Conservation (phyloP, 2,888 invertebrate species). For the Patella depressa region DNA sequence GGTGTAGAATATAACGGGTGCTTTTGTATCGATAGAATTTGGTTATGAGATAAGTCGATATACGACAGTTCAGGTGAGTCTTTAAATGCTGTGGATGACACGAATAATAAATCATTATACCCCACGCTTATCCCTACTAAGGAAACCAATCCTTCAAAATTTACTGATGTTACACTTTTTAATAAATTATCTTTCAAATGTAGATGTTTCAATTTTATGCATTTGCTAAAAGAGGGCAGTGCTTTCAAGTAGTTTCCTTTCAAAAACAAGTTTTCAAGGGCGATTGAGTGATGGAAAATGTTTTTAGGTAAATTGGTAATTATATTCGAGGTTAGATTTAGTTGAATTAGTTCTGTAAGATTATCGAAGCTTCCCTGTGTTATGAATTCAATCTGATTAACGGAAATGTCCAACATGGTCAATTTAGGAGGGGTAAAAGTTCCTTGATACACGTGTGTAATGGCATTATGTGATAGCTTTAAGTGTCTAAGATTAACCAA, state of each 20-base stretch:
- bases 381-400: not conserved
- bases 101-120: constrained; percentile 38
- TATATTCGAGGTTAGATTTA: constrained; percentile 45
- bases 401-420: constrained; percentile 24
- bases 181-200: constrained; percentile 45
- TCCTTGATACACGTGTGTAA: constrained; percentile 17
- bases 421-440: constrained; percentile 20
- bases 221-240: constrained; percentile 42
- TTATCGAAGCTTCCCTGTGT: not conserved
- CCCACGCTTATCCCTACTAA: constrained; percentile 38
- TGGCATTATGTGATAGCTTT: constrained; percentile 26
- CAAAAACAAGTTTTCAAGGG: constrained; percentile 34
- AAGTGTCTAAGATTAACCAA: constrained; percentile 22
- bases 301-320: constrained; percentile 30
- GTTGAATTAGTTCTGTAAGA: not conserved
- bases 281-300: constrained; percentile 37
- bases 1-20: not conserved
- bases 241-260: constrained; percentile 38
- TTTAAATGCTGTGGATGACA: constrained; percentile 23
- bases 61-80: not conserved
- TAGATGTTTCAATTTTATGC: constrained; percentile 35
- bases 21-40: not conserved
- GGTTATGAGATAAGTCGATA: not conserved
- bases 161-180: constrained; percentile 35
- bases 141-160: constrained; percentile 35